Percentiles rank a stretch among this genome's conserved stretches.
Evolutionary conservation across 2,113 vertebrate species (phyloP).

Genomic region (Agelaius tricolor): DNA sequence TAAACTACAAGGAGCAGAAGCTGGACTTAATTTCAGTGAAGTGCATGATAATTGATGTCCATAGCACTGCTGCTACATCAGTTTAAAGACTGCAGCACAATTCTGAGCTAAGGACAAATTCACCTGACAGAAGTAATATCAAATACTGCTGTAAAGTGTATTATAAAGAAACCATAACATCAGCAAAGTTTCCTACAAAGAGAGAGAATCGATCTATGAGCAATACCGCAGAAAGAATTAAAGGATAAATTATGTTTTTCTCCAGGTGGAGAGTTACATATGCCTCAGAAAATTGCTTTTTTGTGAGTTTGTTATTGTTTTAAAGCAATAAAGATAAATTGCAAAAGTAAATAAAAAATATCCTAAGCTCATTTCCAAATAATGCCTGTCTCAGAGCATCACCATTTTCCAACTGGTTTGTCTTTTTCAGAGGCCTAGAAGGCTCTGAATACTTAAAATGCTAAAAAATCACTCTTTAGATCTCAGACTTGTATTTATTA

Average conservation of each 20-base stretch:
- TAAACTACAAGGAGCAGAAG: background rate
- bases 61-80: background rate
- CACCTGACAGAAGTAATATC: background rate
- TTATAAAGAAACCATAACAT: background rate
- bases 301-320: background rate
- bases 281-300: background rate
- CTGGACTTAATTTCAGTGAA: background rate
- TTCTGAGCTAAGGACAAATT: background rate
- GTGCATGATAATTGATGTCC: background rate
- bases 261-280: background rate
- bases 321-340: slow-evolving; percentile 14
- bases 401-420: background rate
- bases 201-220: background rate
- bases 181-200: background rate
- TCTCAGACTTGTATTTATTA: background rate
- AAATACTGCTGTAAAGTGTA: background rate
- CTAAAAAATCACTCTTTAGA: background rate
- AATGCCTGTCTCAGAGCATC: background rate
- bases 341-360: background rate
- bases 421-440: background rate
- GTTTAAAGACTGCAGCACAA: background rate
- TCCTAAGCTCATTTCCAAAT: background rate
- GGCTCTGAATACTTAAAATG: background rate
- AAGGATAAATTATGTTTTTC: background rate
- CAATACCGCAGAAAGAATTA: background rate